These are phyloP conservation scores for Diachasmimorpha longicaudata DNA, from an alignment of 1,140 invertebrate genomes.

Conservation along the genomic window DNA sequence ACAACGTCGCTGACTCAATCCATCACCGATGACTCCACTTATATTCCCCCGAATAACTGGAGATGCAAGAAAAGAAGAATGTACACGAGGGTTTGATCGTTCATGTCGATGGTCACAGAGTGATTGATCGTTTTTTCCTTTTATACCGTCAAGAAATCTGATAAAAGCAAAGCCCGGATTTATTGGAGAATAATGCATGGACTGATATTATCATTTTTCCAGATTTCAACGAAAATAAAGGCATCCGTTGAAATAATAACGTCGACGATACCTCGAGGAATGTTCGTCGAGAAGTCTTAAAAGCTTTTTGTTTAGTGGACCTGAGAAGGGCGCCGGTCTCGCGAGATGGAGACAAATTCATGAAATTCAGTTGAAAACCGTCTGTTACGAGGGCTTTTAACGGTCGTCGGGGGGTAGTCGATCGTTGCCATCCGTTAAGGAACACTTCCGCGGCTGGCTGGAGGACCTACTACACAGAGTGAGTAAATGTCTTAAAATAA, in stretches of 20 bases:
- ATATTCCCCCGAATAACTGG: not conserved
- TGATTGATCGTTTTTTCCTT: slow-evolving; percentile 23
- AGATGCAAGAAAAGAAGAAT: not conserved
- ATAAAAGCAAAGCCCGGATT: slow-evolving; percentile 21
- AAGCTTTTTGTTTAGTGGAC: slow-evolving; percentile 43
- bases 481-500: slow-evolving; percentile 31
- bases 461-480: not conserved
- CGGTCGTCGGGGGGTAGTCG: slow-evolving; percentile 33
- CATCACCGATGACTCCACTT: not conserved
- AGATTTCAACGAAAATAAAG: slow-evolving; percentile 4
- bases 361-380: slow-evolving; percentile 39
- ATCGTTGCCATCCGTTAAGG: slow-evolving; percentile 44
- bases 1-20: slow-evolving; percentile 2
- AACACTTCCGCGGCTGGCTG: slow-evolving; percentile 32
- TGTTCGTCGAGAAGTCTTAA: slow-evolving; percentile 27
- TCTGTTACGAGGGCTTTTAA: slow-evolving; percentile 30
- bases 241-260: not conserved
- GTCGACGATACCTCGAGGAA: not conserved
- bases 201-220: slow-evolving; percentile 29
- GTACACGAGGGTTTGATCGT: slow-evolving; percentile 18
- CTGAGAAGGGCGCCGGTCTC: slow-evolving; percentile 26
- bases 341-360: slow-evolving; percentile 39
- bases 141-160: slow-evolving; percentile 10
- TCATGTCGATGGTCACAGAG: slow-evolving; percentile 18
- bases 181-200: slow-evolving; percentile 30